Evolutionary conservation across 2,888 invertebrate genomes (phyloP), one percentile per base, ranked within the genome.

Genomic region (Coleophora flavipennella): DNA sequence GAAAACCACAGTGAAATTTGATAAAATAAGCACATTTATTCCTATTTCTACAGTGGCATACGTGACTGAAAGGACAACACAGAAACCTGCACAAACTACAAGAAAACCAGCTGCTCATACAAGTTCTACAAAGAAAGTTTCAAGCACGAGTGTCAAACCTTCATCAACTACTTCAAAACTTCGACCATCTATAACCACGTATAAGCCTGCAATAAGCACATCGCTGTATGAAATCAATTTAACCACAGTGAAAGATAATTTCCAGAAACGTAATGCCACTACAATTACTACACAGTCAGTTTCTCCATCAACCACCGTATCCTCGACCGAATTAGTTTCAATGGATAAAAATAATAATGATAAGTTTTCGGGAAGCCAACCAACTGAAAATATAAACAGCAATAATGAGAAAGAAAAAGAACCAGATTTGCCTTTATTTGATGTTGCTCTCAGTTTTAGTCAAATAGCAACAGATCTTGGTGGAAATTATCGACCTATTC

Each of bases 391-490:
- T n/a, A 39, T 40, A 10, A 46, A 44, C 7, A 46, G 52, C 35
- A 42, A 43, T 41, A 43, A 44, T 11, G 44, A 51, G 4, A 63
- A 62, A 38, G 58, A 62, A 27, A 50, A 52, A 34, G 67, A 69
- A 42, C 49, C 70, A 33, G 48, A 29, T 29, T 10, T 11, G 44
- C 74, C 70, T 9, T 44, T 80, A 27, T 81, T 85, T 54, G 84
- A 85, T 52, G 73, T 85, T 26, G 79, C 80, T 37, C 76, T 79
- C 52, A 84, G 84, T 51, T 75, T 85, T 34, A 85, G 83, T 49
- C 84, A 85, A 67, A 85, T 85, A 50, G 81, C 85, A 38, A 81
- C 81, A 2, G 84, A 85, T 53, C 62, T 85, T 14, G 81, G 20
- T 4, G 20, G 63, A 32, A 70, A 59, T 40, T 79, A 70, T 46